phyloP scores from a whole-genome alignment of 2,113 vertebrate species.

The Ariopsis seemanni region DNA sequence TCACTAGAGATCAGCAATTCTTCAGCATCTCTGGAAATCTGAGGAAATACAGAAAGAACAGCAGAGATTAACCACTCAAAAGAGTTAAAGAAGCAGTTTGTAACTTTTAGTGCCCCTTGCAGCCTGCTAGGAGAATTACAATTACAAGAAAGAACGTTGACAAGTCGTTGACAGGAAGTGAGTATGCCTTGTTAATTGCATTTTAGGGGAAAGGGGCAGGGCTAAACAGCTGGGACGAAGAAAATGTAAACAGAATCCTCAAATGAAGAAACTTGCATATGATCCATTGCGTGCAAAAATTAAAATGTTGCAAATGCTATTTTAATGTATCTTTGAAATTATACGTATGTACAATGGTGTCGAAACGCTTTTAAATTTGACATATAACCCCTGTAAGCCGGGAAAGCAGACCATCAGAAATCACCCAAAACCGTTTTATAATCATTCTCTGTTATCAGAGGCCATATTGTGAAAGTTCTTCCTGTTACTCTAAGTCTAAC shows the following conservation, averaged over 20 bases:
- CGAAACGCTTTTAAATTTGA: not conserved
- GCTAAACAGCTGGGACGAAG: not conserved
- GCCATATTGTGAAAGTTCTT: not conserved
- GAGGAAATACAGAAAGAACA: slow-evolving; percentile 22
- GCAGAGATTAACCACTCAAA: slow-evolving; percentile 16
- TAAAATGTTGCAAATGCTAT: not conserved
- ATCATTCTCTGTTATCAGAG: not conserved
- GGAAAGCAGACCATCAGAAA: not conserved
- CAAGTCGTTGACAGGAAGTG: not conserved
- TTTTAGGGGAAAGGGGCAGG: not conserved
- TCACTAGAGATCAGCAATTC: slow-evolving; percentile 2
- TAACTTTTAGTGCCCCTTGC: not conserved
- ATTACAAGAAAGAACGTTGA: not conserved
- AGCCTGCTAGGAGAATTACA: not conserved
- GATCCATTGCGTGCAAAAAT: not conserved
- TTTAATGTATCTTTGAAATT: not conserved
- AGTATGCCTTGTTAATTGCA: not conserved
- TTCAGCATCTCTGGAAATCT: slow-evolving; percentile 16
- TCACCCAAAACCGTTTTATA: not conserved
- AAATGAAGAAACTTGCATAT: not conserved
- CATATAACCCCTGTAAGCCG: not conserved
- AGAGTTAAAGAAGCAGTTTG: not conserved
- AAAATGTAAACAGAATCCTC: slow-evolving; percentile 2
- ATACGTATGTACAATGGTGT: not conserved
- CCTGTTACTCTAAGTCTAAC: not conserved